Conservation (phyloP, 2,113 vertebrate genomes). For the Zingel zingel region DNA sequence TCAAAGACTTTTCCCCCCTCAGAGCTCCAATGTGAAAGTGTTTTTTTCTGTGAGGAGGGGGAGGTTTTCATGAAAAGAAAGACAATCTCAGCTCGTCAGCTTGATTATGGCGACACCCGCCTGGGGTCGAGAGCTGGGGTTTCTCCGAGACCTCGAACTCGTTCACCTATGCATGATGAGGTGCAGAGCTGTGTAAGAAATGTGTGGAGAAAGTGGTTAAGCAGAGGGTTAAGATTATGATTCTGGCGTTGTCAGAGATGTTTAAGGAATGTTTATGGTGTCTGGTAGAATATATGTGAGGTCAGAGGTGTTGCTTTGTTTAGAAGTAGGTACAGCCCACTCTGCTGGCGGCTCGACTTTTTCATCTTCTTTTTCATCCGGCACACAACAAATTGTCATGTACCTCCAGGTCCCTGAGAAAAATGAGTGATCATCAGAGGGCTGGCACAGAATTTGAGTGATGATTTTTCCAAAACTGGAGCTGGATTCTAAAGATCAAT, state of each 20-base stretch:
- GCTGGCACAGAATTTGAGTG: slow-evolving; percentile 23
- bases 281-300: neutral
- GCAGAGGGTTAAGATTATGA: slow-evolving; percentile 1
- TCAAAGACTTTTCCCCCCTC: slow-evolving; percentile 51
- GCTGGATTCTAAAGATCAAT: slow-evolving; percentile 46
- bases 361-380: neutral
- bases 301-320: neutral
- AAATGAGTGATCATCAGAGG: slow-evolving; percentile 37
- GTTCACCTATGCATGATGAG: slow-evolving; percentile 7
- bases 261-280: neutral
- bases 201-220: neutral
- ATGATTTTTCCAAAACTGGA: slow-evolving; percentile 37
- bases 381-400: slow-evolving; percentile 25
- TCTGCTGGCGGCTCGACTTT: neutral
- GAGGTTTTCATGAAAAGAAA: slow-evolving; percentile 47
- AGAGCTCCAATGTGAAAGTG: slow-evolving; percentile 2
- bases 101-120: slow-evolving; percentile 20
- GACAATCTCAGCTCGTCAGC: slow-evolving; percentile 46
- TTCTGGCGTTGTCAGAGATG: slow-evolving; percentile 21
- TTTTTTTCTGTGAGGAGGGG: slow-evolving; percentile 11
- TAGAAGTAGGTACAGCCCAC: neutral
- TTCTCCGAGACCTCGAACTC: neutral
- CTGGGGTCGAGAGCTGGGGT: slow-evolving; percentile 17
- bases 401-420: slow-evolving; percentile 1
- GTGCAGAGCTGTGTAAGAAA: neutral